Conservation (phyloP, 2,113 vertebrate genomes). For the Butorides virescens region DNA sequence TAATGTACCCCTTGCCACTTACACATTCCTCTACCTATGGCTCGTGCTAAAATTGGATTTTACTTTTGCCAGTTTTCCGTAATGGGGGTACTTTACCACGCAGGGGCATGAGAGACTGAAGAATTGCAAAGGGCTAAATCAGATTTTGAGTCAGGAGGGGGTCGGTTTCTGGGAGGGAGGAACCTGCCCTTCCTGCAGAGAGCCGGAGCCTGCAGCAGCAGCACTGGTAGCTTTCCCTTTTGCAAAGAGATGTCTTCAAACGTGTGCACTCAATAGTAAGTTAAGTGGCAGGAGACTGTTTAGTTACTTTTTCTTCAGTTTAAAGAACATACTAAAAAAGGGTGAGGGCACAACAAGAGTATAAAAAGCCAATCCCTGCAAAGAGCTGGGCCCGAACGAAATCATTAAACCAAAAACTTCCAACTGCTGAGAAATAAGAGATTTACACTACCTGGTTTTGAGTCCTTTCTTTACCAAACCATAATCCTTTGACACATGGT, state of each 20-base stretch:
- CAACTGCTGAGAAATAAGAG: background rate
- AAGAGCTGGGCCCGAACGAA: background rate
- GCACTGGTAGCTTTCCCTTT: background rate
- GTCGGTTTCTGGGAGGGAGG: background rate
- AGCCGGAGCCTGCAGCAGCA: background rate
- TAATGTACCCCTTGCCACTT: too few relatives aligned
- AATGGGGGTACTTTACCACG: background rate
- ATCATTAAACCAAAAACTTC: background rate
- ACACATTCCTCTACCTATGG: too few relatives aligned
- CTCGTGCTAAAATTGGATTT: background rate
- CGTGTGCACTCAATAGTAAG: background rate
- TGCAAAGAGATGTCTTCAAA: background rate
- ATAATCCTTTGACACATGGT: fast-evolving
- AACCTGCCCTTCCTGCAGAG: background rate
- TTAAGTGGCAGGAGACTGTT: background rate
- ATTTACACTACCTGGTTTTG: background rate
- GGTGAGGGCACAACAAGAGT: background rate
- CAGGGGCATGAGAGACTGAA: background rate
- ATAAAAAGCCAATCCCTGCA: background rate
- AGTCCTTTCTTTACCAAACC: background rate
- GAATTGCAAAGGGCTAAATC: background rate
- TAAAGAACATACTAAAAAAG: background rate
- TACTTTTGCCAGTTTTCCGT: too few relatives aligned
- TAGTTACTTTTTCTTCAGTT: background rate
- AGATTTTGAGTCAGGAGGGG: background rate